Evolutionary conservation across 2,888 invertebrate species (phyloP), one percentile per base, ranked within the genome.

Genomic region (Monoplex corrugatus): DNA sequence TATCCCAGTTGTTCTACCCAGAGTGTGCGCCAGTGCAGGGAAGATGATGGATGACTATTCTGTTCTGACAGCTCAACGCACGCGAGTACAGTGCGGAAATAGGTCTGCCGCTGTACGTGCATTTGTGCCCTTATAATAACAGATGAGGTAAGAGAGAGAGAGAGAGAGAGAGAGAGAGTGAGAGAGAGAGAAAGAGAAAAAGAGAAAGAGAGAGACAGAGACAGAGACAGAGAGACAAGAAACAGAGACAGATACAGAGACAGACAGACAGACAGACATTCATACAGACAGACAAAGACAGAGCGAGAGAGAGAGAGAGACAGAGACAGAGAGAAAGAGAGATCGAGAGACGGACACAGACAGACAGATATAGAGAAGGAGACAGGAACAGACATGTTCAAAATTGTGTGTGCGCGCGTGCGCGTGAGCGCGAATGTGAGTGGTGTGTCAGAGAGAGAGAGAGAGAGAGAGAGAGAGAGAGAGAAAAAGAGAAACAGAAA

Each of bases 291-390:
- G n/a, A n/a, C n/a, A n/a, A n/a, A n/a, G n/a, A n/a, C n/a, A n/a
- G n/a, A n/a, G n/a, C n/a, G n/a, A n/a, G n/a, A 68, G 68, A n/a
- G 23, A 68, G n/a, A 68, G 68, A 68, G 68, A 68, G 68, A 68
- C n/a, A 68, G 68, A 68, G 68, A 68, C n/a, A n/a, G 68, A n/a
- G 68, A 23, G 68, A 19, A 35, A 35, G 35, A 19, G 35, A 40
- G 40, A n/a, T 38, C 16, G 78, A 3, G 38, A n/a, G 40, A n/a
- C 16, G 2, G 23, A 40, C 23, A 40, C 16, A 40, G 2, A 23
- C 19, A 40, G 19, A 78, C 19, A 19, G 78, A 19, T n/a, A 40
- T 16, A 2, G 19, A 78, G 38, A 43, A 3, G 40, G 38, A 78
- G 78, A n/a, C n/a, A n/a, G n/a, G n/a, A n/a, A n/a, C n/a, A n/a